Conservation (phyloP, 2,888 invertebrate species). For the Erpobdella octoculata region DNA sequence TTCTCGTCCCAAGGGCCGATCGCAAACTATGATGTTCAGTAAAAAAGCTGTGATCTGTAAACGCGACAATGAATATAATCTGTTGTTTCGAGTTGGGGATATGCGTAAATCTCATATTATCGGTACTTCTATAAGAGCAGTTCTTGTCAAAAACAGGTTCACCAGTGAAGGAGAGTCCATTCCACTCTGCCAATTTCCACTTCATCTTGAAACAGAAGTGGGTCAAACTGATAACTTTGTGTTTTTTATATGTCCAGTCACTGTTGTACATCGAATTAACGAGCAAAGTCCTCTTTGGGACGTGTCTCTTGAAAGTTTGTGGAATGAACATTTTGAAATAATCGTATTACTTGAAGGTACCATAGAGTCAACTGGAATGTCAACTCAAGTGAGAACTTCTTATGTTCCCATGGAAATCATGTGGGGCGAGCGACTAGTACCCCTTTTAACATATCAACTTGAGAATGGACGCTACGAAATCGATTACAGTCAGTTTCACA, state of each 20-base stretch:
- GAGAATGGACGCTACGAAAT: conserved; percentile 51
- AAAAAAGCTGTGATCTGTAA: conserved; percentile 76
- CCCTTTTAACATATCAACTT: conserved; percentile 50
- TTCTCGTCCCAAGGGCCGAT: conserved; percentile 76
- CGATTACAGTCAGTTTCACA: conserved; percentile 50
- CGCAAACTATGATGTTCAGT: conserved; percentile 86
- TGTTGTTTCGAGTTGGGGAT: conserved; percentile 52
- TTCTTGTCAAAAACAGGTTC: conserved; percentile 28
- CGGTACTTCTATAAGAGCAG: conserved; percentile 27
- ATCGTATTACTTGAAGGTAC: conserved; percentile 73
- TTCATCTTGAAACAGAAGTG: conserved; percentile 31
- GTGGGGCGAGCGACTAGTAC: conserved; percentile 51
- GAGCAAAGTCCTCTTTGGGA: conserved; percentile 80
- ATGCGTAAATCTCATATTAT: conserved; percentile 42
- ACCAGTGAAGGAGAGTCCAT: conserved; percentile 81
- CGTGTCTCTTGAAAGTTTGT: conserved; percentile 80
- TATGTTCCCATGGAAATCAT: conserved; percentile 54
- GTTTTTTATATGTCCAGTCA: conserved; percentile 96
- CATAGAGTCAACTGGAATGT: conserved; percentile 26
- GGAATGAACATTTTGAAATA: conserved; percentile 84
- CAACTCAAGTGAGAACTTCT: conserved; percentile 53
- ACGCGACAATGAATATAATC: conserved; percentile 48
- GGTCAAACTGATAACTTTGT: conserved; percentile 71
- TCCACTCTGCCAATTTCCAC: conserved; percentile 77
- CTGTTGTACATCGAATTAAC: conserved; percentile 88